phyloP scores from a whole-genome alignment of 2,797 vertebrate genomes.

The Discoglossus pictus region DNA sequence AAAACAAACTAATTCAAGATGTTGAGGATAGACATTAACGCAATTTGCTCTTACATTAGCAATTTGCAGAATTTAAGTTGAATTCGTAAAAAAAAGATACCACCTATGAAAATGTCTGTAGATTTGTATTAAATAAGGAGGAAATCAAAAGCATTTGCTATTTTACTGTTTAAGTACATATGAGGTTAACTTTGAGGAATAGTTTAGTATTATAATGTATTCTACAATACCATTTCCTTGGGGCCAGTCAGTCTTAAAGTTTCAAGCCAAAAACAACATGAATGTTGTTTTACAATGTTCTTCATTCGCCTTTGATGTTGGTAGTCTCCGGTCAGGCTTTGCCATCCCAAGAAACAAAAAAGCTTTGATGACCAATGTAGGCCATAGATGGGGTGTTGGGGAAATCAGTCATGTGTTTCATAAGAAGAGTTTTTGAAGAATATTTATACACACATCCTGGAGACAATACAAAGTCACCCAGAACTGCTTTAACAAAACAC shows the following conservation, averaged over 20 bases:
- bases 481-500: too few relatives aligned
- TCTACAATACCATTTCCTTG: slow-evolving; percentile 10
- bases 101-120: too few relatives aligned
- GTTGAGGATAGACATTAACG: too few relatives aligned
- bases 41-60: too few relatives aligned
- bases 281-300: slow-evolving; percentile 19
- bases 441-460: too few relatives aligned
- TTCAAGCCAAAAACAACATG: slow-evolving; percentile 31
- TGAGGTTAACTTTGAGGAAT: background rate
- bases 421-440: too few relatives aligned
- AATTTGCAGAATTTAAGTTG: too few relatives aligned
- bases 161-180: background rate
- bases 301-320: slow-evolving; percentile 30
- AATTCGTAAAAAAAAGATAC: too few relatives aligned
- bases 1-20: too few relatives aligned
- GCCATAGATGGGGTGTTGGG: slow-evolving; percentile 9
- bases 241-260: background rate
- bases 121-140: background rate
- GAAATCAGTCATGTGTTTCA: slow-evolving; percentile 4
- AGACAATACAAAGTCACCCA: slow-evolving; percentile 27
- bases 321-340: background rate
- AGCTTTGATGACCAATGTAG: slow-evolving; percentile 18
- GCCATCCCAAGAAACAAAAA: slow-evolving; percentile 13
- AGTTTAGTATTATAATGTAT: background rate
- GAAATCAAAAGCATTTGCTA: background rate